These are phyloP conservation scores for Oenanthe oenanthe DNA, from an alignment of 2,113 vertebrate genomes.

Conservation along the genomic window DNA sequence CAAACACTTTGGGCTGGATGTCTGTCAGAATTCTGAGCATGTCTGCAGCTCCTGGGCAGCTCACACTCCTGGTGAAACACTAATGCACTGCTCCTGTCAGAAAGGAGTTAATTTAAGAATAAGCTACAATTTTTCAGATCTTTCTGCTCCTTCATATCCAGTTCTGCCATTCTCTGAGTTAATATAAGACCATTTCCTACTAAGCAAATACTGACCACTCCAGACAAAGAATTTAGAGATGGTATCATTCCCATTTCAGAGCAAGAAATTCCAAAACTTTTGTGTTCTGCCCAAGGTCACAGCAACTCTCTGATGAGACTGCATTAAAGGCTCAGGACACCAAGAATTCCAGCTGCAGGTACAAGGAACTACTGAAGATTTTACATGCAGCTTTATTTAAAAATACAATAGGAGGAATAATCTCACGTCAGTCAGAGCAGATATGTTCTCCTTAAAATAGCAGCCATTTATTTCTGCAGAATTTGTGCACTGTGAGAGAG, in stretches of 20 bases:
- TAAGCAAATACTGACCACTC: neutral
- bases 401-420: slow-evolving; percentile 22
- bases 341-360: slow-evolving; percentile 28
- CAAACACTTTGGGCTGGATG: neutral
- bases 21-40: neutral
- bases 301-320: neutral
- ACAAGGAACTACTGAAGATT: neutral
- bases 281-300: neutral
- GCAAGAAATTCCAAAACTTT: neutral
- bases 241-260: neutral
- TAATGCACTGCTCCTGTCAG: neutral
- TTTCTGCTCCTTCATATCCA: neutral
- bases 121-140: neutral
- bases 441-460: neutral
- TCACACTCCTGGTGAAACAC: neutral
- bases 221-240: slow-evolving; percentile 1
- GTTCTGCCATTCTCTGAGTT: neutral
- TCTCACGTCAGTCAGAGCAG: slow-evolving; percentile 1
- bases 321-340: neutral
- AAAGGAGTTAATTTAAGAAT: neutral
- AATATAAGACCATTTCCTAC: slow-evolving; percentile 16
- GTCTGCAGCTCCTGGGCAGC: neutral
- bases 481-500: neutral
- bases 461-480: neutral
- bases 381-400: slow-evolving; percentile 3